Evolutionary conservation across 2,888 invertebrate genomes (phyloP).

Genomic region (Euplexia lucipara): DNA sequence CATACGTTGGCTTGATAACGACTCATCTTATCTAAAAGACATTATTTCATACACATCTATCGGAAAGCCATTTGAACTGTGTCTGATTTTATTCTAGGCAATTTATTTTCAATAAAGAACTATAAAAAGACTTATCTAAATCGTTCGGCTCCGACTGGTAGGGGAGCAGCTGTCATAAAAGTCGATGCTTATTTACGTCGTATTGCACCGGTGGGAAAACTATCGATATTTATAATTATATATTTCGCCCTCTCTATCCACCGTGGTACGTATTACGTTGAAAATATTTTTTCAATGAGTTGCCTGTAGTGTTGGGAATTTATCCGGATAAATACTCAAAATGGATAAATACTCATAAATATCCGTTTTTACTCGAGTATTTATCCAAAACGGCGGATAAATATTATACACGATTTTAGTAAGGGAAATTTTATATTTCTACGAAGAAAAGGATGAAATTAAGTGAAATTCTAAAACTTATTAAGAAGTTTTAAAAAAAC

Average conservation of each 20-base stretch:
- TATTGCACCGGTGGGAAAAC: slow-evolving; percentile 78
- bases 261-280: background rate
- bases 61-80: slow-evolving; percentile 89
- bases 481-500: no score
- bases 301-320: no score
- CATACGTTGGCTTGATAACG: slow-evolving; percentile 81
- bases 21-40: slow-evolving; percentile 85
- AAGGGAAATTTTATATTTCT: no score
- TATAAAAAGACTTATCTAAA: slow-evolving; percentile 91
- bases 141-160: slow-evolving; percentile 83
- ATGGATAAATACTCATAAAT: no score
- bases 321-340: no score
- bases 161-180: slow-evolving; percentile 87
- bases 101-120: slow-evolving; percentile 92
- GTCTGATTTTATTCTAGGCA: slow-evolving; percentile 91
- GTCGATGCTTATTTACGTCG: slow-evolving; percentile 87
- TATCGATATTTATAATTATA: slow-evolving; percentile 47
- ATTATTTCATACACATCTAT: slow-evolving; percentile 90
- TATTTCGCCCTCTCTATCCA: background rate
- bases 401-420: no score
- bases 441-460: no score
- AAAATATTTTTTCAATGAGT: background rate
- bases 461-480: no score
- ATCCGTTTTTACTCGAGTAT: no score
- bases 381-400: no score